Conservation (phyloP, 2,113 vertebrate species). For the Centropus bengalensis region DNA sequence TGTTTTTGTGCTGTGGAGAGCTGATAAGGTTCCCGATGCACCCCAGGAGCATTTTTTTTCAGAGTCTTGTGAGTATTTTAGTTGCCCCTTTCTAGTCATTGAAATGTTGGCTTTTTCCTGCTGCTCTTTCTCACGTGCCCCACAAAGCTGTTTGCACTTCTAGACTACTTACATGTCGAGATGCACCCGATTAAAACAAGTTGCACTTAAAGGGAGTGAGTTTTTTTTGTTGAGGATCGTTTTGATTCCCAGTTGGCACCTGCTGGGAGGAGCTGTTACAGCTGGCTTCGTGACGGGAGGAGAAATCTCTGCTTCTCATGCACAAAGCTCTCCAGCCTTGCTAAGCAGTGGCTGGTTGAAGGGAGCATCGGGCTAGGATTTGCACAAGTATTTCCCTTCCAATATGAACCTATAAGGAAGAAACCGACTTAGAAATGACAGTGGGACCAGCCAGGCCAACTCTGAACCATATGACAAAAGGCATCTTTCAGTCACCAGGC, state of each 20-base stretch:
- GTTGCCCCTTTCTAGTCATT: not conserved
- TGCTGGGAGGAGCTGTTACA: not conserved
- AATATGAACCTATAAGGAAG: not conserved
- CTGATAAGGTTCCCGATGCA: not conserved
- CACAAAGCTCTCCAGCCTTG: rapidly evolving
- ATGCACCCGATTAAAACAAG: not conserved
- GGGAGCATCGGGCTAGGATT: not conserved
- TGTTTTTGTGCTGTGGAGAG: not conserved
- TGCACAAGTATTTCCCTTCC: not conserved
- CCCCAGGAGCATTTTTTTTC: not conserved
- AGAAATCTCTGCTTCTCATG: not conserved
- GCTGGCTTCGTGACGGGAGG: not conserved
- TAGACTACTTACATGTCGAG: not conserved
- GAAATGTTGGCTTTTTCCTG: not conserved
- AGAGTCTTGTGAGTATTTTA: not conserved
- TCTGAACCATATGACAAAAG: not conserved
- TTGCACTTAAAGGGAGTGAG: not conserved
- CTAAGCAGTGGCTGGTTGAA: not conserved
- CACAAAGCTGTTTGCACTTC: not conserved
- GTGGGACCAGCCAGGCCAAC: not conserved
- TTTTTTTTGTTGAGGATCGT: not conserved
- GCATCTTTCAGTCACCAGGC: not conserved
- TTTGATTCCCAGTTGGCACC: not conserved
- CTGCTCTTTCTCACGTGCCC: not conserved
- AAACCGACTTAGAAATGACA: not conserved